Base-by-base conservation (phyloP, 2,888 invertebrate species). In the Lasioglossum marginatum region DNA sequence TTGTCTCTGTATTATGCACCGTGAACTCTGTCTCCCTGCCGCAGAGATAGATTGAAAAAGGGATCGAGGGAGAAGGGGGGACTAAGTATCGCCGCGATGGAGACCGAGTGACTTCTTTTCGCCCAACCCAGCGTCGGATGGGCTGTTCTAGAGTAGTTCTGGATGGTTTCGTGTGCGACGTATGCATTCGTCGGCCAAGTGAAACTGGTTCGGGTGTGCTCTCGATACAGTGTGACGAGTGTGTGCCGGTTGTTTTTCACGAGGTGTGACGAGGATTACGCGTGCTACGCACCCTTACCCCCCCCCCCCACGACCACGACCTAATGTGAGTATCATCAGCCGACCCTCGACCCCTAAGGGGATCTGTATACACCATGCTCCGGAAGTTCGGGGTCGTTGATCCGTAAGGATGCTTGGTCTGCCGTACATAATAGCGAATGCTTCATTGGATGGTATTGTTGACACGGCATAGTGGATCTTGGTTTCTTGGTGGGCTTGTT, bases 181-280 rank as follows among this genome's bases (percentile, higher is more conserved):
- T 68, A 68, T 68, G 34, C 27, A 86, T 87, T 68, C 78, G 60
- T 73, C 72, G 78, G 66, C 68, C 52, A 72, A 83, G 90, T 90
- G 90, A 82, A 70, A 84, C 86, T 85, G 81, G 81, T 86, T 89
- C 77, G 66, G 75, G 75, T 89, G 86, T 83, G 86, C 84, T 85
- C 83, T 83, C 81, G 81, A 87, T 83, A 68, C 82, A 88, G 89
- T 90, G 89, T 78, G 82, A 48, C 76, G 79, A 77, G 85, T 86
- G 89, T 90, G 90, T 83, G 88, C 77, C 71, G 76, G 68, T 68
- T 68, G 19, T 85, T 83, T 81, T 77, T 79, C 60, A 79, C 52
- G 43, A 70, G 81, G 70, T 83, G 77, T 68, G 63, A 78, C 84
- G 77, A 88, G 89, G 89, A 89, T 89, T 90, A 87, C 82, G 82